Evolutionary conservation across 2,113 vertebrate species (phyloP).

Genomic region (Solea senegalensis): DNA sequence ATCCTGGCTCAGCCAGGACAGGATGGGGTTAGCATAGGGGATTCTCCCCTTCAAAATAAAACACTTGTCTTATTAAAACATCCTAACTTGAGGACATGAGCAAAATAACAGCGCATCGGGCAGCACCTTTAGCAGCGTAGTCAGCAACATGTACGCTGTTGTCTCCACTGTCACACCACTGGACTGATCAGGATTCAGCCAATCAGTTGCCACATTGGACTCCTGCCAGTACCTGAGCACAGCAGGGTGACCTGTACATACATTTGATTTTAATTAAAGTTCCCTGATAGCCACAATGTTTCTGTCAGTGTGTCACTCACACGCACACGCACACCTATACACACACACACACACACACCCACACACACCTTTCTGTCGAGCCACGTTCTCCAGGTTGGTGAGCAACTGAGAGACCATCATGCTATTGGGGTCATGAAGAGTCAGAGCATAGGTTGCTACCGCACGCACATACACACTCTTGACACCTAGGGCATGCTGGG

Average conservation of each 20-base stretch:
- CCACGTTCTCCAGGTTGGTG: slow-evolving; percentile 77
- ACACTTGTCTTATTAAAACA: not conserved
- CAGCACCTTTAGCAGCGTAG: slow-evolving; percentile 74
- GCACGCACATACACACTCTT: slow-evolving; percentile 87
- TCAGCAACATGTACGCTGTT: slow-evolving; percentile 88
- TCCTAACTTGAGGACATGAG: not conserved
- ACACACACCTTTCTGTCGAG: slow-evolving; percentile 75
- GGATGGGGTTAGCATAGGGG: slow-evolving; percentile 83
- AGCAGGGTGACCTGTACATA: slow-evolving; percentile 79
- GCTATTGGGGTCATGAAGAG: slow-evolving; percentile 74
- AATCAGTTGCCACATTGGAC: slow-evolving; percentile 39
- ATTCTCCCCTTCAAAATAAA: slow-evolving; percentile 70
- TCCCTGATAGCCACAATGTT: too few relatives aligned
- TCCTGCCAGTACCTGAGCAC: slow-evolving; percentile 89
- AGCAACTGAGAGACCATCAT: slow-evolving; percentile 2
- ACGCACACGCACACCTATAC: not conserved
- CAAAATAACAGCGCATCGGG: not conserved
- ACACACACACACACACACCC: not conserved
- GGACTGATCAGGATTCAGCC: slow-evolving; percentile 62
- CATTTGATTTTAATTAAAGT: not conserved
- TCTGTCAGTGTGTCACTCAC: not conserved
- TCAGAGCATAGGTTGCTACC: slow-evolving; percentile 85
- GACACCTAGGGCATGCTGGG: slow-evolving; percentile 64
- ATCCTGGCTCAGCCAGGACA: slow-evolving; percentile 91
- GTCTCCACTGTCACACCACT: slow-evolving; percentile 88